Evolutionary conservation across 2,888 invertebrate species (phyloP).

Genomic region (Andricus curvator): DNA sequence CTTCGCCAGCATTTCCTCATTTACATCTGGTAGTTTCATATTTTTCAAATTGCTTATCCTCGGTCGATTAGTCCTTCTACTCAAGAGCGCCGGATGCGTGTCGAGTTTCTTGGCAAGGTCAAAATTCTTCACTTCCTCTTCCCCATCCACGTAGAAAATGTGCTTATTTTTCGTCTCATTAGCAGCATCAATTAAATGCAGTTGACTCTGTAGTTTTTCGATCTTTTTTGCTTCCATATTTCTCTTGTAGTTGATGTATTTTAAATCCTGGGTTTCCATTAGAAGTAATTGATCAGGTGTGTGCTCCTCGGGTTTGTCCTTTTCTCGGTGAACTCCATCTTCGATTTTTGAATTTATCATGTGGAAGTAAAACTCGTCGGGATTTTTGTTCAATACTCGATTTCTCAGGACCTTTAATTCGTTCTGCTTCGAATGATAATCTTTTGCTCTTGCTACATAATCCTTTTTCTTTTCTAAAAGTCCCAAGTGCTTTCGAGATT

Average conservation of each 20-base stretch:
- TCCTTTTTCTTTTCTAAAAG: constrained; percentile 94
- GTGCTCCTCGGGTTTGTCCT: constrained; percentile 85
- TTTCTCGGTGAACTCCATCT: constrained; percentile 82
- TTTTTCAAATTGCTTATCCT: constrained; percentile 82
- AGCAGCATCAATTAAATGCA: constrained; percentile 90
- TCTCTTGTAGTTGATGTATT: constrained; percentile 92
- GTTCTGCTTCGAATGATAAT: constrained; percentile 90
- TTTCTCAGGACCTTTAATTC: constrained; percentile 90
- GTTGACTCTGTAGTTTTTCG: constrained; percentile 85
- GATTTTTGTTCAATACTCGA: constrained; percentile 94
- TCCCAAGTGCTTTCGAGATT: constrained; percentile 87
- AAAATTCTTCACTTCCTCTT: constrained; percentile 82
- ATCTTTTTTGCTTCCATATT: constrained; percentile 90
- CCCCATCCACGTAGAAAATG: constrained; percentile 86
- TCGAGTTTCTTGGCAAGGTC: constrained; percentile 86
- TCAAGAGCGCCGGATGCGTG: constrained; percentile 87
- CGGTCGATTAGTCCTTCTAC: constrained; percentile 85
- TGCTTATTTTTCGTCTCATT: constrained; percentile 87
- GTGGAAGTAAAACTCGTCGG: constrained; percentile 99
- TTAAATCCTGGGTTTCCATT: constrained; percentile 95
- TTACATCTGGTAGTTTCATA: constrained; percentile 81
- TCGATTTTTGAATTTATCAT: constrained; percentile 93
- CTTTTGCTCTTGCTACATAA: constrained; percentile 87
- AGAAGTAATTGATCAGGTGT: constrained; percentile 91
- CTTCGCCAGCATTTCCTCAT: constrained; percentile 79